Percentiles rank a stretch among this genome's conserved stretches.
Conservation (phyloP, 2,113 vertebrate genomes). For the Muntiacus reevesi region DNA sequence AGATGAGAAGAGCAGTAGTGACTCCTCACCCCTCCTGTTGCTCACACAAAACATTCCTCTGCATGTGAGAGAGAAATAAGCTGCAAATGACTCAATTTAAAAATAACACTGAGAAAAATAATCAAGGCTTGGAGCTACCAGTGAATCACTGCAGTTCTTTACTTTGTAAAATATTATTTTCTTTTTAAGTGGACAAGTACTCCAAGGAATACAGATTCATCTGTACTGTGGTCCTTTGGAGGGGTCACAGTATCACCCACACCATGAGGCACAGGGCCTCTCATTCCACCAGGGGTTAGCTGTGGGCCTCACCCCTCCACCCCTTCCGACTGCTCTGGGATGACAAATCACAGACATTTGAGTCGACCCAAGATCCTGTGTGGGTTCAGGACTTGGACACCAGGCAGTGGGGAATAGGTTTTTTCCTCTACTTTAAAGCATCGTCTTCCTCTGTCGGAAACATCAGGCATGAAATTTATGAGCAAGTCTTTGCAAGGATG, state of each 20-base stretch:
- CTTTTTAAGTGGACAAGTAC: neutral
- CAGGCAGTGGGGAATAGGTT: neutral
- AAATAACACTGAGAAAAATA: neutral
- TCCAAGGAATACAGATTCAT: neutral
- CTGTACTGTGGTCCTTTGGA: neutral
- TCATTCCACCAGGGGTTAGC: neutral
- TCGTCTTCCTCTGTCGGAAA: neutral
- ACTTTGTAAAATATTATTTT: neutral
- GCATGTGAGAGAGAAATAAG: neutral
- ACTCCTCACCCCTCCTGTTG: neutral
- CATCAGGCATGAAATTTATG: neutral
- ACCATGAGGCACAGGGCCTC: neutral
- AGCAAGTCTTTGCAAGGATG: neutral
- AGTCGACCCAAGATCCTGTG: neutral
- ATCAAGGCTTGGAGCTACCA: neutral
- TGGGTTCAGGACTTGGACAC: neutral
- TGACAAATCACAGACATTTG: neutral
- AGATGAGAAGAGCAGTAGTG: neutral
- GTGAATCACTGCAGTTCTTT: neutral
- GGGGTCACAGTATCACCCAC: neutral
- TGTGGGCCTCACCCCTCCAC: neutral
- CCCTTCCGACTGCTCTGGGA: neutral
- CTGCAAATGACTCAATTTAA: neutral
- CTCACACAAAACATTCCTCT: neutral
- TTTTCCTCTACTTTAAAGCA: neutral